These are phyloP conservation scores for Eretmochelys imbricata DNA, from an alignment of 2,113 vertebrate species.

Conservation along the genomic window DNA sequence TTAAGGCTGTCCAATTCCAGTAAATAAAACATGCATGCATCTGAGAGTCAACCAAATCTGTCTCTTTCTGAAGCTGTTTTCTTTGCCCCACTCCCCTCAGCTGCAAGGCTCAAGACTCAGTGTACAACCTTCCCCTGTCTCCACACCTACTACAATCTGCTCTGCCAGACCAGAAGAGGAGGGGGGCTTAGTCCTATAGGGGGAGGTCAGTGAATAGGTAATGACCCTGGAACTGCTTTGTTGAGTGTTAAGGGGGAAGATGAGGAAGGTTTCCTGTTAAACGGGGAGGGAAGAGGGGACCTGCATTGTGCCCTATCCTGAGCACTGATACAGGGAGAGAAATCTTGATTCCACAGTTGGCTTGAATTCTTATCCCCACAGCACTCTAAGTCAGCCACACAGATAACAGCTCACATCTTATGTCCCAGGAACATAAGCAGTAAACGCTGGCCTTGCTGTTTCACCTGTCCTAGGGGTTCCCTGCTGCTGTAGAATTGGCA, in stretches of 20 bases:
- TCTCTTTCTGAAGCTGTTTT: background rate
- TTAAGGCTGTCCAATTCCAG: background rate
- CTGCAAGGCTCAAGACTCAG: background rate
- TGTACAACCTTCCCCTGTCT: background rate
- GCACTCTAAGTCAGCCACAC: background rate
- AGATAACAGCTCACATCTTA: background rate
- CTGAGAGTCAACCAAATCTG: too few relatives aligned
- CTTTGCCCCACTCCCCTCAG: background rate
- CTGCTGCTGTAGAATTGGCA: background rate
- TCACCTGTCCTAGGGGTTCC: background rate
- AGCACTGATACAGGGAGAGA: too few relatives aligned
- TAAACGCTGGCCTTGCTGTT: background rate
- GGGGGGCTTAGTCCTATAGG: too few relatives aligned
- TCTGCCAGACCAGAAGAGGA: background rate
- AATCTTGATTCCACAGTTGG: too few relatives aligned
- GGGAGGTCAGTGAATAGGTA: background rate
- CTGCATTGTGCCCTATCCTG: background rate
- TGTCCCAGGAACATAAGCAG: background rate
- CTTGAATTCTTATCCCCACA: background rate
- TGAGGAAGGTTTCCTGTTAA: background rate
- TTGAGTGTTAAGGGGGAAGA: background rate
- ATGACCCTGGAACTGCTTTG: too few relatives aligned
- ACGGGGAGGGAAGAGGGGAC: background rate
- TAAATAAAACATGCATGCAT: background rate
- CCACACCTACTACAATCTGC: background rate